Conservation (phyloP, 2,797 vertebrate genomes). For the Xenops minutus region DNA sequence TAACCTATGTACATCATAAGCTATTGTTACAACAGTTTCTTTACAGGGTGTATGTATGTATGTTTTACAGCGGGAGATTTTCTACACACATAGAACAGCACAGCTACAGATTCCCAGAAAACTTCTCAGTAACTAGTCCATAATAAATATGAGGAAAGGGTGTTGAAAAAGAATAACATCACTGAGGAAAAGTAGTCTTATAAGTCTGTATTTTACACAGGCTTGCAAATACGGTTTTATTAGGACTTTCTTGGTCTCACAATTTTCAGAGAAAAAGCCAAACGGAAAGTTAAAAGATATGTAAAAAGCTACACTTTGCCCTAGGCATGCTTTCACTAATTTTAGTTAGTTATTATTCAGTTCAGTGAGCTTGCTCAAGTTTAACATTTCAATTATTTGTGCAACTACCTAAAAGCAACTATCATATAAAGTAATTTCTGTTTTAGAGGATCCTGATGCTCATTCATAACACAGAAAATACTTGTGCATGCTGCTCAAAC, state of each 20-base stretch:
- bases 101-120: neutral
- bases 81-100: neutral
- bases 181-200: neutral
- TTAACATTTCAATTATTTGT: slow-evolving; percentile 47
- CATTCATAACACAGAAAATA: neutral
- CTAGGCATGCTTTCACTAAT: slow-evolving; percentile 10
- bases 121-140: neutral
- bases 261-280: neutral
- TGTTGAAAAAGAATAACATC: neutral
- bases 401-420: slow-evolving; percentile 15
- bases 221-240: neutral
- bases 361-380: slow-evolving; percentile 28
- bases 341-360: slow-evolving; percentile 40
- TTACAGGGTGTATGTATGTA: neutral
- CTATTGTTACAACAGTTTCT: neutral
- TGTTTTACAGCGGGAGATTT: neutral
- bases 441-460: neutral
- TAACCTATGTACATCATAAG: neutral
- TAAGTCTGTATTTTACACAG: neutral
- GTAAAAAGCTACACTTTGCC: slow-evolving; percentile 8
- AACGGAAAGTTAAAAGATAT: slow-evolving; percentile 2
- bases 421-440: neutral
- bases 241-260: neutral
- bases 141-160: neutral
- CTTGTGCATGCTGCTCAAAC: neutral